Percentiles rank a stretch among this genome's conserved stretches.
Conservation (phyloP, 2,888 invertebrate species). For the Gastrophysa polygoni region DNA sequence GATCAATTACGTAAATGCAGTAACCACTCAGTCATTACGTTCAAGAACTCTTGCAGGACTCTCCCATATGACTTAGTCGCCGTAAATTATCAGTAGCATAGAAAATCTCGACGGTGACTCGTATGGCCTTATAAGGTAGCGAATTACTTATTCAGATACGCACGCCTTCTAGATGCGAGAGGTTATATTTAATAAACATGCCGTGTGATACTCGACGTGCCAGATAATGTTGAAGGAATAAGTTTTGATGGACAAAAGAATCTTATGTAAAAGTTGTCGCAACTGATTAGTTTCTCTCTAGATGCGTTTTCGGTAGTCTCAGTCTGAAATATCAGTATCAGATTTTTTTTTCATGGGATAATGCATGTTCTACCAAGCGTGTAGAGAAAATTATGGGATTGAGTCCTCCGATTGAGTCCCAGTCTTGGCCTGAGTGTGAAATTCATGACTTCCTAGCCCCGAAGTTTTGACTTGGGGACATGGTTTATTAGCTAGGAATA, state of each 20-base stretch:
- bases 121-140: conserved; percentile 12
- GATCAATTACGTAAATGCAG: background rate
- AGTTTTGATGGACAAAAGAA: background rate
- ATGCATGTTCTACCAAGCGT: no score
- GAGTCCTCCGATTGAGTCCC: no score
- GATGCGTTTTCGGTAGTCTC: background rate
- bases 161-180: conserved; percentile 10
- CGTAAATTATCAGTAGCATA: conserved; percentile 8
- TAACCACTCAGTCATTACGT: background rate
- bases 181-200: conserved; percentile 14
- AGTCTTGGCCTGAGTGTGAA: no score
- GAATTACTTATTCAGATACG: conserved; percentile 14
- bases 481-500: no score
- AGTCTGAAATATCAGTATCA: no score
- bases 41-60: conserved; percentile 4
- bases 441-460: no score
- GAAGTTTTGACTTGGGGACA: no score
- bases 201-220: conserved; percentile 4
- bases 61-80: conserved; percentile 8
- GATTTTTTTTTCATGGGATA: no score
- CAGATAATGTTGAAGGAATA: conserved; percentile 4
- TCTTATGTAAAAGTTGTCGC: conserved; percentile 4
- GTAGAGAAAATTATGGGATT: no score
- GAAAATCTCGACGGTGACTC: conserved; percentile 7
- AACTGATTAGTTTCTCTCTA: background rate